Conservation (phyloP, 2,797 vertebrate species). For the Darevskia mixta region DNA sequence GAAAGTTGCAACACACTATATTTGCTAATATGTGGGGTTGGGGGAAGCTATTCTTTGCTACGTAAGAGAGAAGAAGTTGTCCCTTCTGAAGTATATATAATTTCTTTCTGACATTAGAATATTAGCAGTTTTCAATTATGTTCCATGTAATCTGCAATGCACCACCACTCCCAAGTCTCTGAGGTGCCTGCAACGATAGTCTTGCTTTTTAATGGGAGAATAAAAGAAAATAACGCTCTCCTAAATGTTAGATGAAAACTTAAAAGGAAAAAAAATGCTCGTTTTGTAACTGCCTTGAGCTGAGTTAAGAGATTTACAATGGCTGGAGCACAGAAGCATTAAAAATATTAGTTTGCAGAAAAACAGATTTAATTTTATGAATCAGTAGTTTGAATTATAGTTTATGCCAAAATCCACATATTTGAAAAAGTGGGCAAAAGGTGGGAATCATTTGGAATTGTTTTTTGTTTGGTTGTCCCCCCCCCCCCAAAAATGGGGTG, state of each 20-base stretch:
- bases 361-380: slow-evolving; percentile 69
- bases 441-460: slow-evolving; percentile 25
- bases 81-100: background rate
- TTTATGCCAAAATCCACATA: slow-evolving; percentile 60
- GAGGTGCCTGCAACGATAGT: background rate
- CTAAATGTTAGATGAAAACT: slow-evolving; percentile 32
- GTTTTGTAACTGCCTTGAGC: slow-evolving; percentile 41
- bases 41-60: background rate
- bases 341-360: slow-evolving; percentile 49
- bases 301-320: slow-evolving; percentile 63
- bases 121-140: slow-evolving; percentile 28
- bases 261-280: slow-evolving; percentile 1
- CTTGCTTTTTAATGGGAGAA: slow-evolving; percentile 18
- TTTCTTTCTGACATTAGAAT: slow-evolving; percentile 18
- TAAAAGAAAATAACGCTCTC: background rate
- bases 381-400: slow-evolving; percentile 74
- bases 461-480: slow-evolving; percentile 23
- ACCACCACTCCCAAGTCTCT: background rate
- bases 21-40: background rate
- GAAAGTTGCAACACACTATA: background rate
- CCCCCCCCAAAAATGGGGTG: background rate
- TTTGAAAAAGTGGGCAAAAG: slow-evolving; percentile 60
- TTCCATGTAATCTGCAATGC: background rate
- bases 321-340: slow-evolving; percentile 59
- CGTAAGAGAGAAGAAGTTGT: background rate